Base-by-base conservation (phyloP, 2,888 invertebrate genomes). In the Pterostichus madidus region DNA sequence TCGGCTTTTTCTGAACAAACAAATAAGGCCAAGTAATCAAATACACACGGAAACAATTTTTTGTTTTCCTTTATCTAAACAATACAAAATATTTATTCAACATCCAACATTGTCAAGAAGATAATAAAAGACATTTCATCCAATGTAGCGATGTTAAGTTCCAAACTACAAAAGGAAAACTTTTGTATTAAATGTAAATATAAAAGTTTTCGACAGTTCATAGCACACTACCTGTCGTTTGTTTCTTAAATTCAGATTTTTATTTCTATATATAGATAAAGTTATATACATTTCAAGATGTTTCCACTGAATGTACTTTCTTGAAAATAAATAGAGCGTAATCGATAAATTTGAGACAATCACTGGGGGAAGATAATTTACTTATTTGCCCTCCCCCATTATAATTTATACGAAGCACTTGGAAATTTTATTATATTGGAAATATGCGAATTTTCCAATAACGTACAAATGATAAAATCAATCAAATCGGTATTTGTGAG, bases 181-280 rank as follows among this genome's bases (percentile, higher is more conserved):
- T 59, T 59, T 59, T 59, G 24, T 59, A 59, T 59, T 59, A 59
- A 59, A 59, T 59, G 59, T 59, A 59, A 59, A 59, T 59, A 59
- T 59, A 59, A 59, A 59, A 59, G 59, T 59, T 59, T 15, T 59
- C 8, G 59, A 59, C 59, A 59, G 59, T 59, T 59, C 13, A 5
- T 59, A 6, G 15, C 10, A 59, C 59, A 24, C 24, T 59, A 59
- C 64, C 32, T 64, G 64, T 64, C 64, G 64, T 64, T 64, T 64
- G 64, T 64, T 32, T 64, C 35, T 64, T 64, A 32, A 64, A 32
- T 64, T 35, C 64, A 5, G 11, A 31, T 31, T 64, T 64, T 35
- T 31, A 64, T 64, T 64, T 64, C 64, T 15, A 64, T 32, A 64
- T 35, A 64, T 31, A 31, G 59, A 59, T 59, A 64, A 64, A 64